These are phyloP conservation scores for Helarctos malayanus DNA, from an alignment of 2,797 vertebrate species.

Conservation along the genomic window DNA sequence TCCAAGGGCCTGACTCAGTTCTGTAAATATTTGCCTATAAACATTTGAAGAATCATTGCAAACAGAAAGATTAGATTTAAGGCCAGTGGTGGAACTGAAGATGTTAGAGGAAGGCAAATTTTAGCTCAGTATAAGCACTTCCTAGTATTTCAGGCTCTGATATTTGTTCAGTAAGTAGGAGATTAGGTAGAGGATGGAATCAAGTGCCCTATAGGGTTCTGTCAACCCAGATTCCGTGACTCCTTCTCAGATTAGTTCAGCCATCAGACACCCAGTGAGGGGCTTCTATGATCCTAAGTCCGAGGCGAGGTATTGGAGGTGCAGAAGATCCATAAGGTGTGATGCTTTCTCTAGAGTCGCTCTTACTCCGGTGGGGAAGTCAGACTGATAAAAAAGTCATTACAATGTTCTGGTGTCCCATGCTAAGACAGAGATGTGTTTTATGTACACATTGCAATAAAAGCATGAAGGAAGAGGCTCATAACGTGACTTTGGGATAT, in stretches of 20 bases:
- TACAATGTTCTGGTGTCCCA: not conserved
- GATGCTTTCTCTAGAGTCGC: not conserved
- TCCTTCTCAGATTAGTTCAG: not conserved
- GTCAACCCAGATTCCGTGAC: not conserved
- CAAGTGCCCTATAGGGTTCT: not conserved
- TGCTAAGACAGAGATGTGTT: not conserved
- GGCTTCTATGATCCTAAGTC: not conserved
- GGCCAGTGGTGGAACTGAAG: not conserved
- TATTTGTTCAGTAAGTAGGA: not conserved
- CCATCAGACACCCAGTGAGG: not conserved
- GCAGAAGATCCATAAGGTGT: not conserved
- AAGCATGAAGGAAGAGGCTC: not conserved
- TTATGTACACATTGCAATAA: not conserved
- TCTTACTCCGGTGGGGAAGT: not conserved
- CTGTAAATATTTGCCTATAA: not conserved
- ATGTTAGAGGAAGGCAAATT: not conserved
- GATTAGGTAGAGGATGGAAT: not conserved
- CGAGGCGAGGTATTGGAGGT: not conserved
- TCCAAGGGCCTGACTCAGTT: not conserved
- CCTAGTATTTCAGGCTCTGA: not conserved
- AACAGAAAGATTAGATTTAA: not conserved
- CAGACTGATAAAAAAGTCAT: not conserved
- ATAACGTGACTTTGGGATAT: not conserved
- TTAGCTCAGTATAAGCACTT: not conserved
- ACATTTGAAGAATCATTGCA: not conserved